Conservation (phyloP, 1,140 invertebrate genomes). For the Thereuonema tuberculata region DNA sequence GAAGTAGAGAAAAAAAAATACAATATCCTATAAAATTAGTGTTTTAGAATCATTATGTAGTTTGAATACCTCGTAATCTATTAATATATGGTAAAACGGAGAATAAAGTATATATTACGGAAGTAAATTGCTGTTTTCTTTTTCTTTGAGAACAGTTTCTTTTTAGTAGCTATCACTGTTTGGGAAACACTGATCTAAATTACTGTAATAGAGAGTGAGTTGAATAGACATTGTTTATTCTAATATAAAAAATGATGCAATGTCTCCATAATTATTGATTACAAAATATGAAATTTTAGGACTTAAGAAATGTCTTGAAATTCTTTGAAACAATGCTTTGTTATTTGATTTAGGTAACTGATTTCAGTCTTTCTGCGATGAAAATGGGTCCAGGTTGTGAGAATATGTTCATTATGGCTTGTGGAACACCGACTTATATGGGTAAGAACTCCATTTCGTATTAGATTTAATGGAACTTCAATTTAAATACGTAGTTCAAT, state of each 20-base stretch:
- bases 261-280: background rate
- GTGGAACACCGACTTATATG: slow-evolving; percentile 44
- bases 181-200: background rate
- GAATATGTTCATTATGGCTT: slow-evolving; percentile 40
- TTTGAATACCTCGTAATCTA: too few relatives aligned
- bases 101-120: too few relatives aligned
- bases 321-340: background rate
- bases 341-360: slow-evolving; percentile 36
- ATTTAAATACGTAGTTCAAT: too few relatives aligned
- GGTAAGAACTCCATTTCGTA: too few relatives aligned
- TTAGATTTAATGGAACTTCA: too few relatives aligned
- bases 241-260: background rate
- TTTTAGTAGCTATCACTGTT: too few relatives aligned
- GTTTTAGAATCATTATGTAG: too few relatives aligned
- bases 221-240: background rate
- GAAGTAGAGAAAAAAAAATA: too few relatives aligned
- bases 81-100: too few relatives aligned
- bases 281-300: background rate
- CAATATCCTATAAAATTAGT: too few relatives aligned
- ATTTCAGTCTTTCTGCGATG: slow-evolving; percentile 42
- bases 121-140: too few relatives aligned
- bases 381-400: slow-evolving; percentile 37
- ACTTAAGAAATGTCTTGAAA: background rate
- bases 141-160: too few relatives aligned
- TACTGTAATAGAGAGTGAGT: background rate